Evolutionary conservation across 2,113 vertebrate species (phyloP).

Genomic region (Ameiurus melas): DNA sequence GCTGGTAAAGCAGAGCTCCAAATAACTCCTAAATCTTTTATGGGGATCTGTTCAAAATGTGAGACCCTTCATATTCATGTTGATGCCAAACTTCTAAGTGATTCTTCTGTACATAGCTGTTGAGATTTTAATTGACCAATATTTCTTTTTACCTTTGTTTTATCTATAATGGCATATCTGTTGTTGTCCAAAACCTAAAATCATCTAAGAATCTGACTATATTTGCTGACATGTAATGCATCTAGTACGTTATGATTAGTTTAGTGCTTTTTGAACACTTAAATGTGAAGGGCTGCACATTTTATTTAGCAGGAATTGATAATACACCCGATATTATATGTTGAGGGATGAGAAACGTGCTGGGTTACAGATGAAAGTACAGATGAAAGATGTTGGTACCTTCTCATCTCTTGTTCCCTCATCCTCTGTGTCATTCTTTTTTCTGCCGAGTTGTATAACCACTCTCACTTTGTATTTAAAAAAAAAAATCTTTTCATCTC

Average conservation of each 20-base stretch:
- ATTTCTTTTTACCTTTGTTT: not conserved
- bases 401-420: not conserved
- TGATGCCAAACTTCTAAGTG: not conserved
- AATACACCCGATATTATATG: not conserved
- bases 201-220: not conserved
- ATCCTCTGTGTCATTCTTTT: no score
- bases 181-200: not conserved
- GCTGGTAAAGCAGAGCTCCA: conserved; percentile 15
- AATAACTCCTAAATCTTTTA: conserved; percentile 34
- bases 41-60: conserved; percentile 53
- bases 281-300: not conserved
- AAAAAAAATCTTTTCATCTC: no score
- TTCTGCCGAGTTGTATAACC: not conserved
- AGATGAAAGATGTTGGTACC: no score
- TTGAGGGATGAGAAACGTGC: not conserved
- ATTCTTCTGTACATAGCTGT: not conserved
- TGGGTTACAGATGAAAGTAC: not conserved
- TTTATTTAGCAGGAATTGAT: not conserved
- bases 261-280: not conserved
- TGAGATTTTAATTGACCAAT: no score
- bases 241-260: not conserved
- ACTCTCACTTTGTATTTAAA: not conserved
- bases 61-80: conserved; percentile 45
- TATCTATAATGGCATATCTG: not conserved
- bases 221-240: not conserved